Evolutionary conservation across 2,113 vertebrate species (phyloP), one percentile per base, ranked within the genome.

Genomic region (Elgaria multicarinata): DNA sequence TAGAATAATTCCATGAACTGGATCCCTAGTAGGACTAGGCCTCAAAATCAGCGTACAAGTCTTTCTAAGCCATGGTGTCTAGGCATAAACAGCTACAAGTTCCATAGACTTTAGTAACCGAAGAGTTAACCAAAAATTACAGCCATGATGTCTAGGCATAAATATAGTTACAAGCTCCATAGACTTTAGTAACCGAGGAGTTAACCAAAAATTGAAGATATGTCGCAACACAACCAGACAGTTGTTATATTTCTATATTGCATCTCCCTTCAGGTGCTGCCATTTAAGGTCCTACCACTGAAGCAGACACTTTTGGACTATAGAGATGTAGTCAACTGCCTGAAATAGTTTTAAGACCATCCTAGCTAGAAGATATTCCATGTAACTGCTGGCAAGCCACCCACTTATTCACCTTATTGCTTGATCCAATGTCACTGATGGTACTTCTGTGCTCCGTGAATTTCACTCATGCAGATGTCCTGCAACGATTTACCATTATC

Each of bases 401-500:
- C 9, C 33, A 71, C 20, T 31, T 31, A 44, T n/a, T 4, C 85
- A 44, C 42, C 18, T 64, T 33, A 42, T 46, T 6, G 12, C 42
- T 67, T 14, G 12, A 18, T 36, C 28, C 36, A 44, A 53, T 4
- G 2, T 14, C 26, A 31, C 46, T 74, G 22, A 55, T 24, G 6
- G 36, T 53, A 53, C 12, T 55, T 14, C 44, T 26, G 50, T 24
- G 4, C 31, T 24, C 1, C 42, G 22, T 36, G 22, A 36, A 3
- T 33, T 39, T 67, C 1, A 33, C 31, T 16, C 16, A 55, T 26
- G 0, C 77, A 0, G 18, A 6, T 2, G 16, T 0, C 0, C 16
- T 8, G 6, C 62, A 4, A 4, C 3, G 42, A 93, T 93, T 95
- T 78, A 95, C 95, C 44, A 87, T 3, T 36, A 28, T 9, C 46